Conservation (phyloP, 1,140 invertebrate genomes). For the Trichomalopsis sarcophagae region DNA sequence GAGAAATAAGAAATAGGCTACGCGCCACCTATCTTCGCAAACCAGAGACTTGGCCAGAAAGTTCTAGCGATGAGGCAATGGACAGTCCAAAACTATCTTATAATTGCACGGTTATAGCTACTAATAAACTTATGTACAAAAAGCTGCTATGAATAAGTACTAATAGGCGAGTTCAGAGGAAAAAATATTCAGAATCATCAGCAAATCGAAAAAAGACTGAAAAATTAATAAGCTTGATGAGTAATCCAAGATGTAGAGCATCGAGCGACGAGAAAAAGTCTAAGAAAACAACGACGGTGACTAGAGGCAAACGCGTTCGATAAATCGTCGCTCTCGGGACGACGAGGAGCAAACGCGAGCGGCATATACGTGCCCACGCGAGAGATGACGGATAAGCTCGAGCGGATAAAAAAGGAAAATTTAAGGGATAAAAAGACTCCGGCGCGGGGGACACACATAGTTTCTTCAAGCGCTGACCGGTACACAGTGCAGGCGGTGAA, state of each 20-base stretch:
- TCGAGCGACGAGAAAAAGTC: neutral
- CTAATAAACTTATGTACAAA: no score
- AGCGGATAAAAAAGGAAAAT: conserved; percentile 20
- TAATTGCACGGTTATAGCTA: no score
- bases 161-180: neutral
- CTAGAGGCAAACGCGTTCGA: neutral
- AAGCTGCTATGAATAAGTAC: neutral
- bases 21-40: no score
- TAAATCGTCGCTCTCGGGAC: neutral
- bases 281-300: neutral
- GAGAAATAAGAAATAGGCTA: no score
- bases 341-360: neutral
- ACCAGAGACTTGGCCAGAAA: no score
- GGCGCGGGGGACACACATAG: neutral
- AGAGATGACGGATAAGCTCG: conserved; percentile 5
- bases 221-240: neutral
- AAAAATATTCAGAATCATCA: neutral
- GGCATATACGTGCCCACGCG: neutral
- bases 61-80: no score
- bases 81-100: no score
- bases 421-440: neutral
- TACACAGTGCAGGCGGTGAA: neutral
- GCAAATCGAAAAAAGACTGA: neutral
- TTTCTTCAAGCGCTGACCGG: neutral
- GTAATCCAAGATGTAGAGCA: neutral